A percentile compares a stretch with the other conserved stretches of the same genome.
These are phyloP conservation scores for Apostichopus leukothele DNA, from an alignment of 53 echinoderm and acorn worm species.

Conservation along the genomic window DNA sequence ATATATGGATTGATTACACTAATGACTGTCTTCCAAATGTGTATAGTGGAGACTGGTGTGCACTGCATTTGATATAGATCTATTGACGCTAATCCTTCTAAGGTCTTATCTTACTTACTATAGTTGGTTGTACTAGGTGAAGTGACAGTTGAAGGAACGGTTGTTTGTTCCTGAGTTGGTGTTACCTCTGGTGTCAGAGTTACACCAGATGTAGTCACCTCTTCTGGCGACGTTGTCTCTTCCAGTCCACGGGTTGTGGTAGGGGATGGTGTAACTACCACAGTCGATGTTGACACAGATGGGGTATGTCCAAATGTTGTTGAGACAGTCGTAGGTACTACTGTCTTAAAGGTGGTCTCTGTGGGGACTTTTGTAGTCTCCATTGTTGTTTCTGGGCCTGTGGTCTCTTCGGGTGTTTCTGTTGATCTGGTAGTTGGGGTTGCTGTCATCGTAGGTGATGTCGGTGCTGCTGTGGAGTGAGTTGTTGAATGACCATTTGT, in stretches of 20 bases:
- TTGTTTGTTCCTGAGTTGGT: not conserved
- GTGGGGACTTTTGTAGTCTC: not conserved
- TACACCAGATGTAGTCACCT: not conserved
- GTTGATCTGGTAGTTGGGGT: not conserved
- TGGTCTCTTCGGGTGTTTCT: not conserved
- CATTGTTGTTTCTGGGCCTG: not conserved
- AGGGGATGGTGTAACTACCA: no score
- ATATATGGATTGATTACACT: no score
- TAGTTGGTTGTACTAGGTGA: not conserved
- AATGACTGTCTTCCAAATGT: no score
- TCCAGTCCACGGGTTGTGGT: not conserved
- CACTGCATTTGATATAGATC: not conserved
- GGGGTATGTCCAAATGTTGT: not conserved
- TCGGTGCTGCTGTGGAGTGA: not conserved
- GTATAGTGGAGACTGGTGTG: not conserved
- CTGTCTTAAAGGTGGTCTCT: not conserved
- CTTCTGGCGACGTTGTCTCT: not conserved
- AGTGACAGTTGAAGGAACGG: not conserved
- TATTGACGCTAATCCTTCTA: not conserved
- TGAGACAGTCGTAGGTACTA: not conserved
- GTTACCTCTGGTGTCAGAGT: not conserved
- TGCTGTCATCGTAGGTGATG: not conserved
- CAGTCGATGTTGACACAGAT: not conserved
- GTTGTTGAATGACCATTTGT: not conserved
- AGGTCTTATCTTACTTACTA: not conserved